Conservation (phyloP, 2,113 vertebrate genomes). For the Litocranius walleri region DNA sequence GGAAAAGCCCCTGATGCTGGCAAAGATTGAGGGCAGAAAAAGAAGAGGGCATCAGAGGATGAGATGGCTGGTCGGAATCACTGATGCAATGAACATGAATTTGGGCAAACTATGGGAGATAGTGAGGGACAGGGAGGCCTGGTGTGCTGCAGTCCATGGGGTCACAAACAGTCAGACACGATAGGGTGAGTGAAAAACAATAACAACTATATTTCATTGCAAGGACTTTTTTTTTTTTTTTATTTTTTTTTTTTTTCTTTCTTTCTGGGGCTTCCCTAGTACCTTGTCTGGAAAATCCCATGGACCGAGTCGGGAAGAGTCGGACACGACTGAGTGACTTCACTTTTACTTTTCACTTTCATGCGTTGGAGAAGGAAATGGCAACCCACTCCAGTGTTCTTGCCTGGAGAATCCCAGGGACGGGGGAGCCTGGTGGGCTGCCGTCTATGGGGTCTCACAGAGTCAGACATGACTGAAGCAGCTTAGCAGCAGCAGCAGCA, state of each 20-base stretch:
- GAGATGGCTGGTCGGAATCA: neutral
- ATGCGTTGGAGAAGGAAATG: no score
- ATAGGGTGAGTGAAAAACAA: neutral
- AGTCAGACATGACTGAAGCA: rapidly evolving
- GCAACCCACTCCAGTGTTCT: no score
- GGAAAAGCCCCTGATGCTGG: neutral
- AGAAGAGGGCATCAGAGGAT: neutral
- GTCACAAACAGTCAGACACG: neutral
- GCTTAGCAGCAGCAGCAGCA: no score
- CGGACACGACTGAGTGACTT: no score
- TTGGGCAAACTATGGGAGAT: neutral
- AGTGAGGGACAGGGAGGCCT: neutral
- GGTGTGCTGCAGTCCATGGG: neutral
- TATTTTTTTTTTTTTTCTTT: neutral
- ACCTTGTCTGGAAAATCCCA: neutral
- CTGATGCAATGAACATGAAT: neutral
- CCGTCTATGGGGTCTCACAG: no score
- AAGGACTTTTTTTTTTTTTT: neutral
- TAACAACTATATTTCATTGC: neutral
- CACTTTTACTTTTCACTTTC: no score
- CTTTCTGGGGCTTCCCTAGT: neutral
- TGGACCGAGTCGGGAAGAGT: rapidly evolving
- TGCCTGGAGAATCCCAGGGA: no score
- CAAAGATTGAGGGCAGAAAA: neutral
- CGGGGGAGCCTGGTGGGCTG: no score